These are phyloP conservation scores for Myiothlypis coronata DNA, from an alignment of 2,797 vertebrate species.

Conservation along the genomic window DNA sequence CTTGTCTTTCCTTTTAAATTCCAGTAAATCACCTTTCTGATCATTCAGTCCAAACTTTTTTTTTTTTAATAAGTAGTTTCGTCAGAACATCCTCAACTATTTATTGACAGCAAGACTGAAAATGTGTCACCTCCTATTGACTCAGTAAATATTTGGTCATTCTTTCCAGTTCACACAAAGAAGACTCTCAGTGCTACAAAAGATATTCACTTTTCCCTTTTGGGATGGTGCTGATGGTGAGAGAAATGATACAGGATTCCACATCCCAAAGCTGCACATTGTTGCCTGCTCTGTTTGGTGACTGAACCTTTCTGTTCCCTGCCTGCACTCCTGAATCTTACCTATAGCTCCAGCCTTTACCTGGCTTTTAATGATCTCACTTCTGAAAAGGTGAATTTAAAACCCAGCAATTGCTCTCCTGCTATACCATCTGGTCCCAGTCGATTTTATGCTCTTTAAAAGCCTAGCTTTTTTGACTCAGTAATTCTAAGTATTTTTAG, in stretches of 20 bases:
- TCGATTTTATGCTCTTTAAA: not conserved
- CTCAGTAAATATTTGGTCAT: not conserved
- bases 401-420: not conserved
- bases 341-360: not conserved
- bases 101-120: not conserved
- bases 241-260: not conserved
- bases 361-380: not conserved
- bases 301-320: not conserved
- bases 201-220: not conserved
- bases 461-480: constrained; percentile 22
- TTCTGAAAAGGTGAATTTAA: not conserved
- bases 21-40: not conserved
- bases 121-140: not conserved
- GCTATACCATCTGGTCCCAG: constrained; percentile 20
- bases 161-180: not conserved
- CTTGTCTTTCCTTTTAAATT: not conserved
- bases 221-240: not conserved
- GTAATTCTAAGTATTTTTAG: constrained; percentile 52
- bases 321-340: not conserved
- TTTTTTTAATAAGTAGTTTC: not conserved
- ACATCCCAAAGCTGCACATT: not conserved
- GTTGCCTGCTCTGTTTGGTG: not conserved
- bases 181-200: not conserved
- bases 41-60: not conserved
- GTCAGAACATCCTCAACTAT: not conserved